Evolutionary conservation across 2,797 vertebrate genomes (phyloP).

Genomic region (Cynopterus sphinx): DNA sequence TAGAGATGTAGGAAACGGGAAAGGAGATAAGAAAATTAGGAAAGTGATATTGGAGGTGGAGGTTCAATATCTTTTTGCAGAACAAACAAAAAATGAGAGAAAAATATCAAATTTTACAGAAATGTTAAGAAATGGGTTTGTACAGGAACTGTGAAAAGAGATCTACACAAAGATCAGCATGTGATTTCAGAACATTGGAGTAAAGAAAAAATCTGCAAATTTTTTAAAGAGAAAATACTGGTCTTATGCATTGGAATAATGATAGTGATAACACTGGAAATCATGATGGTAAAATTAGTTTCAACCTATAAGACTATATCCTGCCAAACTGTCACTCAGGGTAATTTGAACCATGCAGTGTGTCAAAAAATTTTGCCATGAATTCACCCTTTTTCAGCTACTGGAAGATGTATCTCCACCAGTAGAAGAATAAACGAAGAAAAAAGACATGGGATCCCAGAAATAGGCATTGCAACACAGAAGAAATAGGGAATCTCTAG

Average conservation of each 20-base stretch:
- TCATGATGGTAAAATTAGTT: not conserved
- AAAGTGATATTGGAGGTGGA: not conserved
- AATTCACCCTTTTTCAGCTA: not conserved
- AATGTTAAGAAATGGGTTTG: constrained; percentile 8
- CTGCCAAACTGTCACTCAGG: not conserved
- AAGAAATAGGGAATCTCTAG: not conserved
- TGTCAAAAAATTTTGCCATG: not conserved
- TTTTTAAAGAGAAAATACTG: not conserved
- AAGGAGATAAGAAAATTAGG: constrained; percentile 19
- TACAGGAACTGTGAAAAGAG: not conserved
- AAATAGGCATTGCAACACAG: not conserved
- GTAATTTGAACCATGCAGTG: not conserved
- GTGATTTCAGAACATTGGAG: not conserved
- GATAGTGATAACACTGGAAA: not conserved
- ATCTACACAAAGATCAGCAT: not conserved
- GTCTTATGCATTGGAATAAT: not conserved
- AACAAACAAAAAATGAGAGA: constrained; percentile 2
- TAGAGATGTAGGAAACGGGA: not conserved
- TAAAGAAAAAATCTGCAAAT: constrained; percentile 21
- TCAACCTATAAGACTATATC: not conserved
- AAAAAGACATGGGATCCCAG: not conserved
- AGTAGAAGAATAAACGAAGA: not conserved
- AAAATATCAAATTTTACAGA: constrained; percentile 1
- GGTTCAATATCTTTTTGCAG: not conserved
- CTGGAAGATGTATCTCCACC: not conserved